phyloP scores from a whole-genome alignment of 2,113 vertebrate genomes.

The Heterotis niloticus region DNA sequence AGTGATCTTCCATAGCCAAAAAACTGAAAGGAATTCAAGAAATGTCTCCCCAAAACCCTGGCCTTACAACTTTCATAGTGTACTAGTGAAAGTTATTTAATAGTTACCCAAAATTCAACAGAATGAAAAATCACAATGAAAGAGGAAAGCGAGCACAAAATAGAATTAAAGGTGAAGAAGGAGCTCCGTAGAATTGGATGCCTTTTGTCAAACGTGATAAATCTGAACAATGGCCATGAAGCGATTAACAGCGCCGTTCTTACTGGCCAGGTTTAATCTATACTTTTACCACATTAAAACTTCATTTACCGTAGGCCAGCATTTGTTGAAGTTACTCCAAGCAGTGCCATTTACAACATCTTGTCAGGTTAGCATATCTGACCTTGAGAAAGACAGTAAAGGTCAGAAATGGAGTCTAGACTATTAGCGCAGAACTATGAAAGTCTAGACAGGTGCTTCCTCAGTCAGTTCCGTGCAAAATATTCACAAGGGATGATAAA shows the following conservation, averaged over 20 bases:
- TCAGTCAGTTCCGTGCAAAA: conserved; percentile 32
- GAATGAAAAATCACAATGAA: neutral
- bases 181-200: neutral
- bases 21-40: neutral
- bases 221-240: too few relatives aligned
- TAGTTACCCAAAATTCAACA: neutral
- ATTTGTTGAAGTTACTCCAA: too few relatives aligned
- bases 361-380: too few relatives aligned
- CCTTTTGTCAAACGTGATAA: too few relatives aligned
- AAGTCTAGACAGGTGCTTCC: conserved; percentile 44
- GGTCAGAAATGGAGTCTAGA: neutral
- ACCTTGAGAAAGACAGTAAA: conserved; percentile 21
- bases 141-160: neutral
- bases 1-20: neutral
- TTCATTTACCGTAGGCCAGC: too few relatives aligned
- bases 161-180: neutral
- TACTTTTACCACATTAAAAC: too few relatives aligned
- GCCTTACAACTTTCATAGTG: too few relatives aligned
- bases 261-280: too few relatives aligned
- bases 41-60: neutral
- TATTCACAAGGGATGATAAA: conserved; percentile 23
- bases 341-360: too few relatives aligned
- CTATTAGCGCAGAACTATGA: conserved; percentile 25
- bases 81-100: neutral
- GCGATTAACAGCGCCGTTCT: too few relatives aligned